Conservation (phyloP, 2,113 vertebrate genomes). For the Notiomystis cincta region DNA sequence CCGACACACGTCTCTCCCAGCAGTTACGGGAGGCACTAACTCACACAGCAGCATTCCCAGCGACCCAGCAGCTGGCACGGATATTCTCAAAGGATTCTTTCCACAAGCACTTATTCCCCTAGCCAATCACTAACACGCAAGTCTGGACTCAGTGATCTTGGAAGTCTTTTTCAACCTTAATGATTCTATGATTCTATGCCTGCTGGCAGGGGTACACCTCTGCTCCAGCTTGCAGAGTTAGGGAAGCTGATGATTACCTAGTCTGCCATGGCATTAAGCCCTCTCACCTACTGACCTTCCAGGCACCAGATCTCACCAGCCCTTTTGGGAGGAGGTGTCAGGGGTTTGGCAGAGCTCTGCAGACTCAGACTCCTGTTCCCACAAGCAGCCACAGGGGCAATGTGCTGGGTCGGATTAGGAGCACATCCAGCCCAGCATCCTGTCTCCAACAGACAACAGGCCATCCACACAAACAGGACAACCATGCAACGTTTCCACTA, state of each 20-base stretch:
- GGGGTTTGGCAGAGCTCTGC: neutral
- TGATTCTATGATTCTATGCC: neutral
- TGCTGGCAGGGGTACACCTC: neutral
- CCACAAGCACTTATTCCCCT: neutral
- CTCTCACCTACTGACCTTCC: neutral
- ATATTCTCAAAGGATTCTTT: neutral
- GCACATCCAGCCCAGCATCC: neutral
- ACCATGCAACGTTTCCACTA: accelerated
- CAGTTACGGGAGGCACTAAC: accelerated
- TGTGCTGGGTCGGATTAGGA: neutral
- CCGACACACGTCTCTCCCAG: accelerated
- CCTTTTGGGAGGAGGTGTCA: accelerated
- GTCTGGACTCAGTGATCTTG: neutral
- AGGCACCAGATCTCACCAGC: neutral
- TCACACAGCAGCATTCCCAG: neutral
- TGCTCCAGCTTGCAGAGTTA: neutral
- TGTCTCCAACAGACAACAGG: accelerated
- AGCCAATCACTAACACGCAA: neutral
- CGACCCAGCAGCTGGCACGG: neutral
- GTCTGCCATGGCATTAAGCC: neutral
- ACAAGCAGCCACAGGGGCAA: too few species aligned
- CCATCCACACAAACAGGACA: neutral
- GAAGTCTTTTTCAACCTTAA: neutral
- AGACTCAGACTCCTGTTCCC: neutral
- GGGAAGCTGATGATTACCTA: neutral